Evolutionary conservation across 2,888 invertebrate genomes (phyloP), one percentile per base, ranked within the genome.

Genomic region (Eristalis pertinax): DNA sequence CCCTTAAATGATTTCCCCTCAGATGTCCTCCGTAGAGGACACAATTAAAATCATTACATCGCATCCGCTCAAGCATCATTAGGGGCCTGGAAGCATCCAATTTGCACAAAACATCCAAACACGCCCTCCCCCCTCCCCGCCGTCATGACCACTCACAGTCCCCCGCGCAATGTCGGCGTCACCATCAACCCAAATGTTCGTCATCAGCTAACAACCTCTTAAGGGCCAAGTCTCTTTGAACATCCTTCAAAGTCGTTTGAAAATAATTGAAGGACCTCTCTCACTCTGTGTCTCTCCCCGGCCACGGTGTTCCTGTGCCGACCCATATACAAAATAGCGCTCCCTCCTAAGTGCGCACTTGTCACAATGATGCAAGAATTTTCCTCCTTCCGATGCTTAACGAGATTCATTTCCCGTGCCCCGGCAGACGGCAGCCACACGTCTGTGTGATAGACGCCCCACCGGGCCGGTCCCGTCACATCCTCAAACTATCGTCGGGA

Each of bases 311-410:
- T 19, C 50, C 19, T n/a, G n/a, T 43, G 19, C 50, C 50, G 50
- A 15, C 11, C 43, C 43, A 43, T 41, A 19, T 41, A 70, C 22
- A 63, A 64, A 70, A 41, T 24, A 65, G 62, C 29, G 24, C 29
- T 50, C 26, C 62, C 38, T 50, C 69, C 62, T 65, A 73, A 85
- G 69, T 74, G 38, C 77, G 29, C 82, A 83, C 82, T 69, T 77
- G 62, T 72, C 60, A 81, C 81, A 85, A 85, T 65, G 81, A 77
- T 62, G 85, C 70, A 70, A 70, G 73, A 69, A 62, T 74, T 38
- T 78, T 70, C 35, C 64, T 19, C 64, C 64, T 50, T 50, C 19
- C 8, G 19, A 29, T 74, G 41, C 64, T 10, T 69, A 76, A 85
- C 73, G 70, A 85, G 85, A 81, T 65, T 65, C 81, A 74, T 85